Conservation (phyloP, 2,113 vertebrate genomes). For the Merops nubicus region DNA sequence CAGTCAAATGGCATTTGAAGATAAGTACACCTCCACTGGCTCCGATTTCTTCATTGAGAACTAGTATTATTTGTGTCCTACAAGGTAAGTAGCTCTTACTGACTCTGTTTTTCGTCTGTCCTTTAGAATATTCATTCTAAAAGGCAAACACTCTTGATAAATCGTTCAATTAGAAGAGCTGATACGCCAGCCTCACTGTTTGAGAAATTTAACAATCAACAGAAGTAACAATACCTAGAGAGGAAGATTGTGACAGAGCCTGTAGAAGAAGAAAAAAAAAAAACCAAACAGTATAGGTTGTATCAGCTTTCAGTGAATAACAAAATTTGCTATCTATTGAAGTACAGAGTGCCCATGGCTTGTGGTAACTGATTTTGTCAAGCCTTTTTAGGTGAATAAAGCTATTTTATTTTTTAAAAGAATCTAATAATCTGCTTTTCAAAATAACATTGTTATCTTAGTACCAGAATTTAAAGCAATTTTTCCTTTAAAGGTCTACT, state of each 20-base stretch:
- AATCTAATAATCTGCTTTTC: neutral
- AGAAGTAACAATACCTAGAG: neutral
- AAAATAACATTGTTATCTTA: neutral
- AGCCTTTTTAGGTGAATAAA: neutral
- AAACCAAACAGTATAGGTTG: neutral
- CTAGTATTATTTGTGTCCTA: neutral
- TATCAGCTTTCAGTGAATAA: neutral
- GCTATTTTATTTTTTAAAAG: neutral
- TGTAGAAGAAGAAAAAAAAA: neutral
- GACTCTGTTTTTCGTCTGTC: neutral
- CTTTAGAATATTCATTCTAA: neutral
- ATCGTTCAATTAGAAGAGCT: neutral
- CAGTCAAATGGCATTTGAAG: conserved; percentile 1
- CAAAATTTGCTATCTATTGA: neutral
- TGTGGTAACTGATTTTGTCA: neutral
- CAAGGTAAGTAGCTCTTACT: neutral
- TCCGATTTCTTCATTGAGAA: neutral
- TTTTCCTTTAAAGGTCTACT: neutral
- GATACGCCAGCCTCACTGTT: neutral
- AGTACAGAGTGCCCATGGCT: neutral
- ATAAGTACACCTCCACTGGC: neutral
- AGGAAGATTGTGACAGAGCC: neutral
- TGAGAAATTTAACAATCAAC: neutral
- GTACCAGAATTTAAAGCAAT: neutral
- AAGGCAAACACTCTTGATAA: neutral